Conservation (phyloP, 2,888 invertebrate species). For the Nephrotoma flavescens region DNA sequence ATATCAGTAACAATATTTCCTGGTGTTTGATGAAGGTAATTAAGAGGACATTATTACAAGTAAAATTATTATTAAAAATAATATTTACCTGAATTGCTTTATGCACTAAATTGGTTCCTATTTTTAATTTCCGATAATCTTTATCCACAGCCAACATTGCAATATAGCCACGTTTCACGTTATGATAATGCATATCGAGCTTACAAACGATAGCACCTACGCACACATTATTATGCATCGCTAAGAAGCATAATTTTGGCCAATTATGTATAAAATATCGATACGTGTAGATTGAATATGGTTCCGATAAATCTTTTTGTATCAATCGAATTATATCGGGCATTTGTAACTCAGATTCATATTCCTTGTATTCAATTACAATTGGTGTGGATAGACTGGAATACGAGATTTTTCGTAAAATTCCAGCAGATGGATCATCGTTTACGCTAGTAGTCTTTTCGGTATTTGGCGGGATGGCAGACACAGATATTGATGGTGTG, state of each 20-base stretch:
- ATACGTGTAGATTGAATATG: constrained; percentile 99
- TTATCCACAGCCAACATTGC: constrained; percentile 99
- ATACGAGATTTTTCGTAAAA: not conserved
- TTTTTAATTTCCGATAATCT: constrained; percentile 82
- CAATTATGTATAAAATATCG: constrained; percentile 99
- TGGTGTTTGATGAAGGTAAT: no score
- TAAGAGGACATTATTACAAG: no score
- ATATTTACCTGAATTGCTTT: constrained; percentile 52
- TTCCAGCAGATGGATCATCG: not conserved
- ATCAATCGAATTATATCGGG: constrained; percentile 97
- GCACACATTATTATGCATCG: constrained; percentile 71
- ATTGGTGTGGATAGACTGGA: not conserved
- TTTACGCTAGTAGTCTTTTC: not conserved
- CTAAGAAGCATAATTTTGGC: constrained; percentile 97
- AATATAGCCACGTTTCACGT: constrained; percentile 90
- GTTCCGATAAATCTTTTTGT: constrained; percentile 97
- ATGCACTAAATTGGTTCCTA: constrained; percentile 72
- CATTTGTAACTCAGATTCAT: constrained; percentile 95
- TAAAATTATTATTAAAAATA: not conserved
- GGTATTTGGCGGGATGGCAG: not conserved
- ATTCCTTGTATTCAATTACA: constrained; percentile 45
- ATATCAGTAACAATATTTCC: no score
- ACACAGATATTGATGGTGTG: not conserved
- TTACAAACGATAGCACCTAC: constrained; percentile 99
- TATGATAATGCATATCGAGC: constrained; percentile 80